Base-by-base conservation (phyloP, 1,140 invertebrate species). In the Drosophila sproati region DNA sequence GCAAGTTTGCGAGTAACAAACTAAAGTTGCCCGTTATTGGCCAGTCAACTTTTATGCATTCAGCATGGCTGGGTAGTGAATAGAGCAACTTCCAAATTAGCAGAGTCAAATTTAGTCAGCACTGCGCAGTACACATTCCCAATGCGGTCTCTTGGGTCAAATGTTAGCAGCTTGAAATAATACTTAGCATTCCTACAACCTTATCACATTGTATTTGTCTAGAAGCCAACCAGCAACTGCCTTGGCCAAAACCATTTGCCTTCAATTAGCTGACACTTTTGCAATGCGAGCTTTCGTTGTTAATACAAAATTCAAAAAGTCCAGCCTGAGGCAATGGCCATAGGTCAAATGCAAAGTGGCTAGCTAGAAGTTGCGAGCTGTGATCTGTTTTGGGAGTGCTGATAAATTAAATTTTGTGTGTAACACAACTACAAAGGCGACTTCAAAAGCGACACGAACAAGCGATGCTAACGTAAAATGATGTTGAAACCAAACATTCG, bases 401-500 rank as follows among this genome's bases (percentile, higher is more conserved):
- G 29, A 3, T 60, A 70, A 74, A 74, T 74, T 74, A 70, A 70
- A 74, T 74, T 74, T 74, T 74, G 51, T 43, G 8, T 50, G 32
- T 60, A 48, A 56, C 28, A 10, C 43, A 70, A 71, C 73, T 79
- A 80, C 81, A 83, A 83, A 83, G 77, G 50, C 57, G 61, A 72
- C 82, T 87, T 85, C 82, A 85, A 85, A 85, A 74, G 63, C 37
- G 52, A 52, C 50, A 62, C 34, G 52, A 77, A 77, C 63, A 73
- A 68, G 52, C 75, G 63, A 57, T 48, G 39, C 70, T 47, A 69
- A 77, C 55, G 78, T 54, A 67, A 86, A 78, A 78, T 81, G 48
- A 75, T 81, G 78, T 64, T 81, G 50, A 86, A 68, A 85, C 78
- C 78, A 82, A 78, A 80, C 59, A 85, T 55, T 81, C 31, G 82